phyloP scores from a whole-genome alignment of 2,797 vertebrate genomes.

The Mormyrus proboscirostris region DNA sequence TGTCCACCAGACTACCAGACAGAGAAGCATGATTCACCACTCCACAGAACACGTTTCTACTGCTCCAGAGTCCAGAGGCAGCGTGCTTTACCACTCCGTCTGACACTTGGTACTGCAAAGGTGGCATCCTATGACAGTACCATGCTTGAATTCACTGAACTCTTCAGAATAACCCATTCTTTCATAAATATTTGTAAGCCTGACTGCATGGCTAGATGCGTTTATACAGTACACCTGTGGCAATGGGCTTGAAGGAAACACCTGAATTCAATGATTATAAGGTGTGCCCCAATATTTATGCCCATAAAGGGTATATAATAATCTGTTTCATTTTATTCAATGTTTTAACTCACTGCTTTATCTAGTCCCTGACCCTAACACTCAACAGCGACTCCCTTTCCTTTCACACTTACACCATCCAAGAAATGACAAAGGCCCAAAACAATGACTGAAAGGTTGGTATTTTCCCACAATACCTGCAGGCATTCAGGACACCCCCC shows the following conservation, averaged over 20 bases:
- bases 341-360: background rate
- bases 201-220: background rate
- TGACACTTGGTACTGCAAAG: background rate
- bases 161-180: background rate
- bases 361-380: background rate
- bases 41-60: background rate
- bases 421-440: background rate
- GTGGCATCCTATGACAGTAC: background rate
- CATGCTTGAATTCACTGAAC: background rate
- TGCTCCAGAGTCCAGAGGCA: background rate
- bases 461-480: background rate
- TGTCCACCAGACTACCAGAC: background rate
- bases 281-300: background rate
- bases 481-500: background rate
- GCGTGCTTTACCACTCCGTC: background rate
- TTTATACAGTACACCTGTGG: background rate
- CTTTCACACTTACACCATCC: background rate
- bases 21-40: background rate
- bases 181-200: background rate
- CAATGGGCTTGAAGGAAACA: background rate
- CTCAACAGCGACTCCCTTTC: background rate
- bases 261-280: background rate
- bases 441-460: background rate
- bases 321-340: background rate
- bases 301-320: background rate